Percentiles rank a stretch among this genome's conserved stretches.
phyloP scores from a whole-genome alignment of 2,888 invertebrate genomes.

The Vanessa cardui region DNA sequence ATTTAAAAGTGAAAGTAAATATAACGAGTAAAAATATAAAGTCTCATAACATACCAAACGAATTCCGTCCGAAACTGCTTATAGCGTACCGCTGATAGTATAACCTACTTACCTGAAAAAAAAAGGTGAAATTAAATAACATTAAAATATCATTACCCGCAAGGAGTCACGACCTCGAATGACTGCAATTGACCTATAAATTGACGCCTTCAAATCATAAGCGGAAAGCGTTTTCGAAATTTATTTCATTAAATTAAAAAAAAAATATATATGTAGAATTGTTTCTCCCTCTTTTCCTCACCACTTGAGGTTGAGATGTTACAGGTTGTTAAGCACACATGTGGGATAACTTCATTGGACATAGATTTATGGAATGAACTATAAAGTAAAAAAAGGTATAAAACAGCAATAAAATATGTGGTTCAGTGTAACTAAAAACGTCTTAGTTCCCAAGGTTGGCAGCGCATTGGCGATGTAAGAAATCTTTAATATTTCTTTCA shows the following conservation, averaged over 20 bases:
- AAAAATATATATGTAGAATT: no score
- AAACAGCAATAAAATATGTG: no score
- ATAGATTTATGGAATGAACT: no score
- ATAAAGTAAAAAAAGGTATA: no score
- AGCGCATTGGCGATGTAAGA: no score
- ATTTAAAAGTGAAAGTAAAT: neutral
- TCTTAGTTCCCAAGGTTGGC: no score
- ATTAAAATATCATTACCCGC: slow-evolving; percentile 75
- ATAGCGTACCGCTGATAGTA: slow-evolving; percentile 36
- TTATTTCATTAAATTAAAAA: neutral
- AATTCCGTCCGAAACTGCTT: slow-evolving; percentile 25
- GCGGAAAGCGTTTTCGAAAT: slow-evolving; percentile 39
- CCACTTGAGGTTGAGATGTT: no score
- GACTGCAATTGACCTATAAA: slow-evolving; percentile 62
- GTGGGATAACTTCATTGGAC: no score
- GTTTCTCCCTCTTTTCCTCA: no score
- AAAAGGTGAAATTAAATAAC: slow-evolving; percentile 69
- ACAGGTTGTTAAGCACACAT: no score
- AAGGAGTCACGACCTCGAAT: slow-evolving; percentile 65
- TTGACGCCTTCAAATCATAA: slow-evolving; percentile 43
- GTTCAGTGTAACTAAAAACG: no score
- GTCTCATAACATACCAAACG: slow-evolving; percentile 24
- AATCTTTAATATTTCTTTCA: no score
- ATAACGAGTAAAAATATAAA: slow-evolving; percentile 18
- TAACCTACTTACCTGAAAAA: slow-evolving; percentile 76